Percentiles rank a stretch among this genome's conserved stretches.
Evolutionary conservation across 2,797 vertebrate genomes (phyloP).

Genomic region (Clarias fuscus): DNA sequence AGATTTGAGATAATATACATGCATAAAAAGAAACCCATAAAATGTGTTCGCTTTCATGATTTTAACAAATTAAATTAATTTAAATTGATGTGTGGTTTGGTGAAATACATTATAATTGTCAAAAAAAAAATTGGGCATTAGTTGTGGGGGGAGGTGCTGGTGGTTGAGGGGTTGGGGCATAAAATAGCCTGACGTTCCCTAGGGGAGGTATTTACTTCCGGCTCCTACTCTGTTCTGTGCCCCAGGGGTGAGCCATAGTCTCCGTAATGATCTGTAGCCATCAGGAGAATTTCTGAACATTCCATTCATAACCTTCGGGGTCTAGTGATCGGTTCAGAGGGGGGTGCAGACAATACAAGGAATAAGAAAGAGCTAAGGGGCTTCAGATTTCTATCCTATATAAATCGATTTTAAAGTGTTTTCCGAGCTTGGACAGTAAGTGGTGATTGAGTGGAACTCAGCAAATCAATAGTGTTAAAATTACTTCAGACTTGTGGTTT

Average conservation of each 20-base stretch:
- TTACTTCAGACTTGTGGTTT: not conserved
- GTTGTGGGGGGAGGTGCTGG: constrained; percentile 18
- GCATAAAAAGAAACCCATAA: not conserved
- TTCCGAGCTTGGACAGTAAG: not conserved
- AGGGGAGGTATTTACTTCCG: constrained; percentile 53
- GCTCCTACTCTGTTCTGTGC: constrained; percentile 50
- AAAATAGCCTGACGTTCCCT: constrained; percentile 42
- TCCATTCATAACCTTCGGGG: constrained; percentile 56
- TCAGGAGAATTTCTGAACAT: constrained; percentile 53
- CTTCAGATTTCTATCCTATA: constrained; percentile 12
- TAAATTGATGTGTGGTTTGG: not conserved
- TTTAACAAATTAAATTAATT: not conserved
- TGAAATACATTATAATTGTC: not conserved
- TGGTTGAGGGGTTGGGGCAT: constrained; percentile 13
- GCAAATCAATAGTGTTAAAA: constrained; percentile 23
- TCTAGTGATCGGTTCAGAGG: constrained; percentile 27
- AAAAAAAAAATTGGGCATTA: not conserved
- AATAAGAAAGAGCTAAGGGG: constrained; percentile 7
- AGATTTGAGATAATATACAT: not conserved
- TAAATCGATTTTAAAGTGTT: constrained; percentile 6
- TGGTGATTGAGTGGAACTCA: constrained; percentile 4
- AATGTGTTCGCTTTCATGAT: not conserved
- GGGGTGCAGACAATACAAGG: constrained; percentile 29
- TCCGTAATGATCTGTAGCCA: constrained; percentile 58
- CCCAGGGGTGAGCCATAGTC: constrained; percentile 46